Conservation (phyloP, 2,888 invertebrate genomes). For the Ophraella communa region DNA sequence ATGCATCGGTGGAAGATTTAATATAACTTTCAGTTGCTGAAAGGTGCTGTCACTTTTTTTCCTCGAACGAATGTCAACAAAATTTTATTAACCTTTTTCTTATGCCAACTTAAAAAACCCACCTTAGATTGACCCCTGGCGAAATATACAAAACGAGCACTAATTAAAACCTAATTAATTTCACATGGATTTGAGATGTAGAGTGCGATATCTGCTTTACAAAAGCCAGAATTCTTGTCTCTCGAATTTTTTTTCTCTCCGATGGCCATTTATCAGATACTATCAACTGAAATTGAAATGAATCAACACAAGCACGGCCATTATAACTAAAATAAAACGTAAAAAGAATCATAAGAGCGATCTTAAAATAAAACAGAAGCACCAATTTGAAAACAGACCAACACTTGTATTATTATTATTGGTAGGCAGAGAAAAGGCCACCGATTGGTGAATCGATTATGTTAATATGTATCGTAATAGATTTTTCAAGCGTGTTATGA, state of each 20-base stretch:
- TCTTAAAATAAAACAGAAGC: constrained; percentile 46
- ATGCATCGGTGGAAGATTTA: too few relatives aligned
- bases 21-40: too few relatives aligned
- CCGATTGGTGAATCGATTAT: constrained; percentile 37
- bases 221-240: constrained; percentile 32
- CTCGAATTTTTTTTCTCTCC: constrained; percentile 32
- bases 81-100: too few relatives aligned
- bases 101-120: too few relatives aligned
- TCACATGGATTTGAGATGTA: constrained; percentile 12
- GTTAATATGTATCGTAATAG: constrained; percentile 36
- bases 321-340: constrained; percentile 45
- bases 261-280: constrained; percentile 44
- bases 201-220: constrained; percentile 11
- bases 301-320: constrained; percentile 45
- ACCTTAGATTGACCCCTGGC: neutral
- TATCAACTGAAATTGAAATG: constrained; percentile 45
- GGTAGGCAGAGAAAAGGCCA: constrained; percentile 35
- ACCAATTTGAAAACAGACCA: constrained; percentile 41
- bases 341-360: constrained; percentile 37
- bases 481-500: constrained; percentile 32
- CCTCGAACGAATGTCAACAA: too few relatives aligned
- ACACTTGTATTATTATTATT: constrained; percentile 37
- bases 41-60: too few relatives aligned
- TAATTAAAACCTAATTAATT: constrained; percentile 8
- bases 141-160: neutral